Evolutionary conservation across 2,797 vertebrate genomes (phyloP), one percentile per base, ranked within the genome.

Genomic region (Bryconaethiops microstoma): DNA sequence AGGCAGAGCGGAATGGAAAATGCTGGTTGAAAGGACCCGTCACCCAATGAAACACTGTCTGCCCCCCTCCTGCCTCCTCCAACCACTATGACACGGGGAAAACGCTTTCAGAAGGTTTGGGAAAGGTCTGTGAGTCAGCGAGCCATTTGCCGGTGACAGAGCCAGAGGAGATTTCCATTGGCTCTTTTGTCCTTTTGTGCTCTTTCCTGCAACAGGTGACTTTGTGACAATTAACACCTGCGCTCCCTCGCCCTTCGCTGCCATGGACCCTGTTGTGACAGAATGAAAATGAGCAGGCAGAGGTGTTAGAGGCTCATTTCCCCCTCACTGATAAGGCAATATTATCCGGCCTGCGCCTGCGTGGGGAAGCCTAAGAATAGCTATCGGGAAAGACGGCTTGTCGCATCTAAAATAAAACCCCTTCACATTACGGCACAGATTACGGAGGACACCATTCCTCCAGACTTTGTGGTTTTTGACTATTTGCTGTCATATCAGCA

Each of bases 171-270:
- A 42, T 76, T 55, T 25, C 45, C 52, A 76, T 45, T 7, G 65
- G 40, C 67, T 76, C 63, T 25, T 73, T 70, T n/a, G 8, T 73
- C 59, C 29, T 65, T 77, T 77, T 65, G 63, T 45, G 60, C 50
- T 21, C 68, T 68, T 74, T 45, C 17, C 39, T 50, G 40, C 62
- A 77, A 73, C 75, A 82, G 80, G 80, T 77, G 75, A 67, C 25
- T 77, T 77, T 72, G 5, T 13, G 50, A 59, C 81, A 75, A 78
- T 82, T 82, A 78, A 78, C 81, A 75, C 81, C 76, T 78, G 76
- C 52, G n/a, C 81, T 48, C 70, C 52, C 29, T 25, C n/a, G 21
- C 10, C 54, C 42, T 29, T 50, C 39, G 19, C 29, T 25, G n/a
- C 40, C 64, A 55, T 19, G 10, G 6, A 25, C 76, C 40, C 54